Evolutionary conservation across 92 coral and sea anemone species (phyloP).

Genomic region (Umimayanthus chanpuru): DNA sequence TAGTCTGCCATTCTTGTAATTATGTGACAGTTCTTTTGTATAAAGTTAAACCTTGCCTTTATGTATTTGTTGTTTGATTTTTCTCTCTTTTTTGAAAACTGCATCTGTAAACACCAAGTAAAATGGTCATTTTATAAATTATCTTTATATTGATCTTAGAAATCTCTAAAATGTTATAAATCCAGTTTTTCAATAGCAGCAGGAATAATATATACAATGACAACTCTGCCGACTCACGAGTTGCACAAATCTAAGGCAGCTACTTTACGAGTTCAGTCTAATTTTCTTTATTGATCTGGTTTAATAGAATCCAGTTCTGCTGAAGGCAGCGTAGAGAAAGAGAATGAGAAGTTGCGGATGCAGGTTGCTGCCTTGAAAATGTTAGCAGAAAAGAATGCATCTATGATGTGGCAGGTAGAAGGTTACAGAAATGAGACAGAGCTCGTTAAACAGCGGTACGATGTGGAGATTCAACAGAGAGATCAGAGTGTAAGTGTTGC

Average conservation of each 20-base stretch:
- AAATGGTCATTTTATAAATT: too few species aligned
- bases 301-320: constrained; percentile 36
- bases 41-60: too few species aligned
- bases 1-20: too few species aligned
- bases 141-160: neutral
- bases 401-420: constrained; percentile 84
- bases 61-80: too few species aligned
- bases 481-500: constrained; percentile 63
- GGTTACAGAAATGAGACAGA: constrained; percentile 77
- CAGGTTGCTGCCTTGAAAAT: constrained; percentile 79
- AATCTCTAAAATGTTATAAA: neutral
- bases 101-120: too few species aligned
- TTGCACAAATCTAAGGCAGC: neutral
- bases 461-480: constrained; percentile 57
- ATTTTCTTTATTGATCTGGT: neutral
- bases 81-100: too few species aligned
- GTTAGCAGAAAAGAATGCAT: constrained; percentile 77
- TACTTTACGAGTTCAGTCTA: neutral
- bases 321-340: constrained; percentile 50
- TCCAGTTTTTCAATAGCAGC: neutral
- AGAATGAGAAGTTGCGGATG: constrained; percentile 72
- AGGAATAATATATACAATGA: neutral
- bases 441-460: constrained; percentile 62
- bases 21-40: too few species aligned
- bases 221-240: neutral